These are phyloP conservation scores for Kuschelorhynchus macadamiae DNA, from an alignment of 2,888 invertebrate genomes.

Conservation along the genomic window DNA sequence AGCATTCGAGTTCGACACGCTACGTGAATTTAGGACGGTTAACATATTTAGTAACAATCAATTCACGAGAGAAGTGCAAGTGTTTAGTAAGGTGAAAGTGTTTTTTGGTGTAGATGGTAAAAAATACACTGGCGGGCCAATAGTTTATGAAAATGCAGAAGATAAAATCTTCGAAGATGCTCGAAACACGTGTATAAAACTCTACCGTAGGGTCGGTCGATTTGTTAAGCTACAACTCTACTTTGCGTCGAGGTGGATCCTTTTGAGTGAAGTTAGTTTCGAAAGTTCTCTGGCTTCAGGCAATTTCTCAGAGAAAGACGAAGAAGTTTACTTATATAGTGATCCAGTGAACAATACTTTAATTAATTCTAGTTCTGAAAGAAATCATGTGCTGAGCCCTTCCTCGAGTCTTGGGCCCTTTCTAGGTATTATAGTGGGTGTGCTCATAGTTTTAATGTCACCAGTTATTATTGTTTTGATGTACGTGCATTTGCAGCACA, in stretches of 20 bases:
- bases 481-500: constrained; percentile 65
- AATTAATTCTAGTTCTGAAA: background rate
- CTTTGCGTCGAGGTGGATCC: constrained; percentile 88
- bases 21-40: constrained; percentile 87
- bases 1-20: constrained; percentile 87
- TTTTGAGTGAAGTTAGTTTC: constrained; percentile 91
- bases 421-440: constrained; percentile 65
- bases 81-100: constrained; percentile 84
- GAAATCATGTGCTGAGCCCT: background rate
- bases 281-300: constrained; percentile 73
- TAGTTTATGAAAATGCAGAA: constrained; percentile 79
- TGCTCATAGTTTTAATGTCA: constrained; percentile 63
- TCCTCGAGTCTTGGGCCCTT: constrained; percentile 63
- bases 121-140: constrained; percentile 82
- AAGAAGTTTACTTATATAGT: constrained; percentile 48
- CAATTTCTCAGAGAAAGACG: constrained; percentile 64
- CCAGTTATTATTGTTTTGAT: constrained; percentile 62
- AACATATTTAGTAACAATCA: constrained; percentile 89
- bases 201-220: constrained; percentile 85
- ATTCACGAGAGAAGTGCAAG: constrained; percentile 87
- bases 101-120: constrained; percentile 85
- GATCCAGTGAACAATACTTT: background rate
- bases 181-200: constrained; percentile 84
- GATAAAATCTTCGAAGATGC: constrained; percentile 86
- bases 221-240: constrained; percentile 84